These are phyloP conservation scores for Bucco capensis DNA, from an alignment of 2,113 vertebrate species.

Conservation along the genomic window DNA sequence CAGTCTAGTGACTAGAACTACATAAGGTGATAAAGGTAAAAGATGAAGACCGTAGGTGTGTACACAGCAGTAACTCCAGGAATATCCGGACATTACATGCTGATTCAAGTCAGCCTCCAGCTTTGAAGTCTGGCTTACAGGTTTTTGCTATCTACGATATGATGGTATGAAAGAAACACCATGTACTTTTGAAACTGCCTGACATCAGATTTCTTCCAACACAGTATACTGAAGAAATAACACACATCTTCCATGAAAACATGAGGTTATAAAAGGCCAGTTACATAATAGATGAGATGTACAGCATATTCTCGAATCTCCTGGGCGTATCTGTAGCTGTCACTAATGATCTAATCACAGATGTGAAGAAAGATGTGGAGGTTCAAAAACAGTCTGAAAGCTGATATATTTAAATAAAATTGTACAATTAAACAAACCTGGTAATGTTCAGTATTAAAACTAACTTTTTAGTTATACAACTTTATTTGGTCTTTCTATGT, in stretches of 20 bases:
- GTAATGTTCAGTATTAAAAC: not conserved
- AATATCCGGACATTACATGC: not conserved
- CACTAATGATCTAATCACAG: not conserved
- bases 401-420: not conserved
- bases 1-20: not conserved
- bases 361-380: not conserved
- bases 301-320: not conserved
- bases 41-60: not conserved
- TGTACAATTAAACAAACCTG: not conserved
- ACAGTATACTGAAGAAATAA: not conserved
- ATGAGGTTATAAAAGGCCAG: not conserved
- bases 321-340: not conserved
- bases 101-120: not conserved
- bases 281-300: not conserved
- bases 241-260: not conserved
- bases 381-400: not conserved
- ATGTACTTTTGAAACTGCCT: not conserved
- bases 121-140: not conserved
- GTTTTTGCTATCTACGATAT: not conserved
- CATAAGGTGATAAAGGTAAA: not conserved
- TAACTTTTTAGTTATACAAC: not conserved
- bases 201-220: conserved; percentile 1
- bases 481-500: not conserved
- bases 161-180: not conserved
- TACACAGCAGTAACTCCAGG: not conserved